Conservation (phyloP, 1,140 invertebrate genomes). For the Calephelis nemesis region DNA sequence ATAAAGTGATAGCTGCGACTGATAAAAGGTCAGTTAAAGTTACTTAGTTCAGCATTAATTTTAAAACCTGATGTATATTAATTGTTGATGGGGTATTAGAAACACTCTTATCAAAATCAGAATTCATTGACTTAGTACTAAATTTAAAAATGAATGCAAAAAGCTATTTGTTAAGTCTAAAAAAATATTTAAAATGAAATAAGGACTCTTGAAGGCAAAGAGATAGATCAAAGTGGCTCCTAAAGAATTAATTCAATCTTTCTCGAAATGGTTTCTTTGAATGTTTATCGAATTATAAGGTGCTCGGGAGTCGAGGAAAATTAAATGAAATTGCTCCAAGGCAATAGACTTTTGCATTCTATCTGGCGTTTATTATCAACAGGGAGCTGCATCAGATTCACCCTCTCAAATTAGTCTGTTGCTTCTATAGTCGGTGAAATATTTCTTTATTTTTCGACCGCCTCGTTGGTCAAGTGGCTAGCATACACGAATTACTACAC, state of each 20-base stretch:
- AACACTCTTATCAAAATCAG: too few relatives aligned
- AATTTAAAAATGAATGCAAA: background rate
- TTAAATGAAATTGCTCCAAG: background rate
- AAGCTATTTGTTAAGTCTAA: background rate
- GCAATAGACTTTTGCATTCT: conserved; percentile 1
- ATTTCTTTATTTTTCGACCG: too few relatives aligned
- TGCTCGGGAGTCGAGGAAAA: background rate
- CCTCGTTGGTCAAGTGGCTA: too few relatives aligned
- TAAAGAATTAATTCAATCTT: conserved; percentile 23
- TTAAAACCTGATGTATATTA: too few relatives aligned
- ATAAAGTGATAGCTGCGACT: too few relatives aligned
- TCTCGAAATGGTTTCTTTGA: conserved; percentile 22
- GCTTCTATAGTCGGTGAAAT: too few relatives aligned
- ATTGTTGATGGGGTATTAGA: too few relatives aligned
- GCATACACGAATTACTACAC: too few relatives aligned
- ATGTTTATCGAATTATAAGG: conserved; percentile 24
- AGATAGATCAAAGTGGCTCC: conserved; percentile 16
- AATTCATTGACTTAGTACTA: background rate
- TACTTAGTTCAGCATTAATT: too few relatives aligned
- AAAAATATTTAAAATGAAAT: background rate
- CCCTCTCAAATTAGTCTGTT: too few relatives aligned
- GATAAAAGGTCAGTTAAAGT: too few relatives aligned
- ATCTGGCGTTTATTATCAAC: background rate
- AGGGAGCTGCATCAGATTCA: too few relatives aligned
- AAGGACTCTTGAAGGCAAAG: background rate